Evolutionary conservation across 2,888 invertebrate genomes (phyloP), one percentile per base, ranked within the genome.

Genomic region (Tuta absoluta): DNA sequence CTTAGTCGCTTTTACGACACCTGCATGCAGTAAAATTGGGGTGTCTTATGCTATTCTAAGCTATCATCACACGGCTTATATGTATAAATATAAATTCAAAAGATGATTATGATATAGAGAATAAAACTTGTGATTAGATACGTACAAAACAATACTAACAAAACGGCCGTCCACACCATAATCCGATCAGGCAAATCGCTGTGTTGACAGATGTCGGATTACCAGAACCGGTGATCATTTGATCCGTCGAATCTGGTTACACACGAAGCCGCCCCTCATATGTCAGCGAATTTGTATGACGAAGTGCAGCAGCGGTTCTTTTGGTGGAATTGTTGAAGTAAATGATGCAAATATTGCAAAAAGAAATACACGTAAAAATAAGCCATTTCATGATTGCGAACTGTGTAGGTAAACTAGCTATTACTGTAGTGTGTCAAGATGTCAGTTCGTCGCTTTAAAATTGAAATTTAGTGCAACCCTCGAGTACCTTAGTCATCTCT

Each of bases 261-360:
- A 83, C 79, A 76, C 66, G 71, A 63, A 41, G 71, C 83, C 82
- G 82, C 70, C 67, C 41, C 69, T 14, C 56, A 65, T 61, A 63
- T 66, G 66, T 64, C 64, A 49, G 28, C 64, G 63, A 66, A 63
- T 24, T 56, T 56, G 33, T n/a, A 1, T 24, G 56, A 56, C 24
- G 24, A 24, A 17, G n/a, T 14, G 14, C 19, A 19, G 11, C 21
- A 21, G 51, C 14, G 41, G n/a, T n/a, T 5, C 45, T 45, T 17
- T 45, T 45, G 23, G 14, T 14, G 1, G 12, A 5, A 23, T 11
- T 17, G 45, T 5, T n/a, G n/a, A 45, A n/a, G 14, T n/a, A n/a
- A 41, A 41, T 14, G 4, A n/a, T 45, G n/a, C 45, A 45, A n/a
- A 45, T 21, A 2, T 23, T 23, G 49, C 10, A 23, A 21, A 5